phyloP scores from a whole-genome alignment of 2,113 vertebrate genomes.

The Melospiza georgiana region DNA sequence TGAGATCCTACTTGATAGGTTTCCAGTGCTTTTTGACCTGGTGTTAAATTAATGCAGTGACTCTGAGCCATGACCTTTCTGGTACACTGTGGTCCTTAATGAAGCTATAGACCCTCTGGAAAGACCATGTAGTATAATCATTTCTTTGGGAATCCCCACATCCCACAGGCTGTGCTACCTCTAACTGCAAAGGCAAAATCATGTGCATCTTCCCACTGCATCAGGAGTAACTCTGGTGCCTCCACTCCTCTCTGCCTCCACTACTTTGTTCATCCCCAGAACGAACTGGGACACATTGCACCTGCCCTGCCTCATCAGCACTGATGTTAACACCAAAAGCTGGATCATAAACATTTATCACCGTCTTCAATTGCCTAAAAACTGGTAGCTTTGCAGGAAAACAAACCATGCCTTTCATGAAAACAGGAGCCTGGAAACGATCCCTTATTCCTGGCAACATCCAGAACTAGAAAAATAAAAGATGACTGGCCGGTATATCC shows the following conservation, averaged over 20 bases:
- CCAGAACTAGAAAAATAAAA: neutral
- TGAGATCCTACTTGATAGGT: rapidly evolving
- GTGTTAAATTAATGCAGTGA: neutral
- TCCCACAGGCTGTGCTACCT: neutral
- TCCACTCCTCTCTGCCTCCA: rapidly evolving
- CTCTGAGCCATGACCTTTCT: neutral
- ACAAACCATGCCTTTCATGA: neutral
- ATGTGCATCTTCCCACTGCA: rapidly evolving
- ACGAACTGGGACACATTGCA: rapidly evolving
- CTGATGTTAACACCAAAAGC: neutral
- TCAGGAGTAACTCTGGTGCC: neutral
- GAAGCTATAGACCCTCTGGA: neutral
- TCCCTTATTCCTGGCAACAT: neutral
- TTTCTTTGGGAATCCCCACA: neutral
- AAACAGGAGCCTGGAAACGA: neutral
- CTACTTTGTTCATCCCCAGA: neutral
- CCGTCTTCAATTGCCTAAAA: neutral
- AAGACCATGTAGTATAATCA: rapidly evolving
- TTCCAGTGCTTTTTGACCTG: neutral
- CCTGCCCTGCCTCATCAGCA: neutral
- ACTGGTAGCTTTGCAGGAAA: neutral
- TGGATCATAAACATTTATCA: neutral
- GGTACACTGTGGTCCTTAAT: rapidly evolving
- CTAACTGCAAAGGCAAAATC: neutral
- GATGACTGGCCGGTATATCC: neutral